Percentiles rank a stretch among this genome's conserved stretches.
phyloP scores from a whole-genome alignment of 2,888 invertebrate species.

The Leptarthrus brevirostris region DNA sequence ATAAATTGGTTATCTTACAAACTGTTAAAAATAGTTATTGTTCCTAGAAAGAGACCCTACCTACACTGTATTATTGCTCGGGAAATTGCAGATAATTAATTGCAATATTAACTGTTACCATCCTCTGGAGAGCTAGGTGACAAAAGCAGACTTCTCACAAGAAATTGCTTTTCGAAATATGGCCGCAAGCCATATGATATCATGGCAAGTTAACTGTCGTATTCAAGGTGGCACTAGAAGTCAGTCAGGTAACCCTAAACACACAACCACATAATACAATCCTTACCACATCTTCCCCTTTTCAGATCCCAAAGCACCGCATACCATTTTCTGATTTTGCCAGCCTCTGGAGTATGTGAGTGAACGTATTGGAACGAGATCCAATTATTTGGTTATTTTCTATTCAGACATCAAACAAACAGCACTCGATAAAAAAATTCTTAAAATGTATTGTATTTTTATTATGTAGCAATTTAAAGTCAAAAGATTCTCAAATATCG shows the following conservation, averaged over 20 bases:
- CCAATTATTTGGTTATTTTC: conserved; percentile 46
- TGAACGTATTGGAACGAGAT: conserved; percentile 7
- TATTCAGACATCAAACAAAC: conserved; percentile 44
- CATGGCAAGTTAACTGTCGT: not conserved
- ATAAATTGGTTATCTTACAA: too few relatives aligned
- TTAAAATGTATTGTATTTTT: not conserved
- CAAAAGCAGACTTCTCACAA: conserved; percentile 38
- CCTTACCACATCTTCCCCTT: not conserved
- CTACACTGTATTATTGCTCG: not conserved
- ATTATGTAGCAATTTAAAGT: conserved; percentile 32
- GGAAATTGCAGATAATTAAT: conserved; percentile 7
- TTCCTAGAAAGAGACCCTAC: conserved; percentile 3
- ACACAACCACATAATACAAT: not conserved
- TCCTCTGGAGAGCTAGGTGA: conserved; percentile 17
- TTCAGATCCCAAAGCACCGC: not conserved
- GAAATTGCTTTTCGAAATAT: conserved; percentile 34
- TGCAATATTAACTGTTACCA: conserved; percentile 14
- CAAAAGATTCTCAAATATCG: not conserved
- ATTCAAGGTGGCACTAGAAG: too few relatives aligned
- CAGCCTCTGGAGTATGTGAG: conserved; percentile 1
- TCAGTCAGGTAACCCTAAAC: not conserved
- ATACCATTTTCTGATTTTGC: too few relatives aligned
- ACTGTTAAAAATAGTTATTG: not conserved
- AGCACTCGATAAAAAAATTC: conserved; percentile 22
- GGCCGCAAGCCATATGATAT: conserved; percentile 33